Conservation (phyloP, 2,113 vertebrate genomes). For the Vanacampus margaritifer region DNA sequence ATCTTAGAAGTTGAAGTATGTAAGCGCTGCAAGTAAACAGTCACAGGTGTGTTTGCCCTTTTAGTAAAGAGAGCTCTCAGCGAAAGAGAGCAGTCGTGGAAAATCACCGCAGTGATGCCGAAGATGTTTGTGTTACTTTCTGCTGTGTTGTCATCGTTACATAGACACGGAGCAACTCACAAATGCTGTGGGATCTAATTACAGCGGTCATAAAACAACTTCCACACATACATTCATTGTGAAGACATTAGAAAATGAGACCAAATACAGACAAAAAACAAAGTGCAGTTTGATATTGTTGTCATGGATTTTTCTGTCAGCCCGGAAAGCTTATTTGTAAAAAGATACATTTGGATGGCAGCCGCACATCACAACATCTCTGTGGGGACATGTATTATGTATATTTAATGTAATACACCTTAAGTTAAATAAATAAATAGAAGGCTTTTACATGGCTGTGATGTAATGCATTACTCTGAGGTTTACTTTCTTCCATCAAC, state of each 20-base stretch:
- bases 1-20: background rate
- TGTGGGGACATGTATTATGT: background rate
- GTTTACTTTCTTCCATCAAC: slow-evolving; percentile 37
- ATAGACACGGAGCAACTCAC: background rate
- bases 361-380: background rate
- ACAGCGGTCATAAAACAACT: too few species aligned
- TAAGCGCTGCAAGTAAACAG: background rate
- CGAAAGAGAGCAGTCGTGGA: slow-evolving; percentile 37
- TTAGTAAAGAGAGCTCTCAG: background rate
- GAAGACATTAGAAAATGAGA: slow-evolving; percentile 2
- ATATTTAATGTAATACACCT: background rate
- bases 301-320: slow-evolving; percentile 21
- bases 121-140: slow-evolving; percentile 37
- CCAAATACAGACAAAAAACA: slow-evolving; percentile 18
- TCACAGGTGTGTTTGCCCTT: slow-evolving; percentile 18
- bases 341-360: background rate
- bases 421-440: background rate
- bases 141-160: slow-evolving; percentile 6
- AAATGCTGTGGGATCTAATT: background rate
- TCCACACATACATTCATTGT: background rate
- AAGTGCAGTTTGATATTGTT: slow-evolving; percentile 18
- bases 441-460: slow-evolving; percentile 12
- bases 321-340: background rate
- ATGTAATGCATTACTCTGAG: slow-evolving; percentile 11
- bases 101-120: slow-evolving; percentile 36